A percentile compares a stretch with the other conserved stretches of the same genome.
Conservation (phyloP, 2,113 vertebrate species). For the Xenus cinereus region DNA sequence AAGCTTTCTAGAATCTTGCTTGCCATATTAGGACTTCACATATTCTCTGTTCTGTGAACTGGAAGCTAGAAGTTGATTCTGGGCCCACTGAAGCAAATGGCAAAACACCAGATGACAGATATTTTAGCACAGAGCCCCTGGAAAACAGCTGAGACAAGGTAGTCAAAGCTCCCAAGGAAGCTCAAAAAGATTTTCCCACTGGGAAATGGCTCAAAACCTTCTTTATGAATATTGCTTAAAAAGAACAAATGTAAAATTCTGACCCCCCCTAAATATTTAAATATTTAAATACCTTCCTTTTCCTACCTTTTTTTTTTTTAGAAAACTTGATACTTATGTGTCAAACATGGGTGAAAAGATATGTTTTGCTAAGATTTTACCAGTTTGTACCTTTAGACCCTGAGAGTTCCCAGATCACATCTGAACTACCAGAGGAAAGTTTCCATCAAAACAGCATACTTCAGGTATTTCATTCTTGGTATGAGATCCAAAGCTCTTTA, state of each 20-base stretch:
- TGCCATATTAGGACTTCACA: not conserved
- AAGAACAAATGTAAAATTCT: not conserved
- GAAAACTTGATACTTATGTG: not conserved
- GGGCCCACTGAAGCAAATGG: not conserved
- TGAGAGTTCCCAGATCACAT: not conserved
- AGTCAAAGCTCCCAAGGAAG: not conserved
- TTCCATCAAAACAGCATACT: not conserved
- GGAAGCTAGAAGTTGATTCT: not conserved
- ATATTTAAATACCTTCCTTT: not conserved
- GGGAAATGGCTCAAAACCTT: not conserved
- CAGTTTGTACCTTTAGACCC: not conserved
- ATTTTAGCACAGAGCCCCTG: not conserved
- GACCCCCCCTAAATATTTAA: too few species aligned
- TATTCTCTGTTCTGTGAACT: not conserved
- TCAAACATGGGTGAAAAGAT: not conserved
- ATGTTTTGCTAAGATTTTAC: not conserved
- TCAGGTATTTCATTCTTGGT: not conserved
- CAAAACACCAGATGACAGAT: not conserved
- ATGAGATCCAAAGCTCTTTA: not conserved
- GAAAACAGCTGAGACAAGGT: not conserved
- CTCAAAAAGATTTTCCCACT: not conserved
- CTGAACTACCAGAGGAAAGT: not conserved
- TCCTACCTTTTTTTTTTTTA: too few species aligned
- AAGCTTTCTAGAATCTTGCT: not conserved
- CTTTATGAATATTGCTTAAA: not conserved